Conservation (phyloP, 2,797 vertebrate species). For the Coregonus ussuriensis region DNA sequence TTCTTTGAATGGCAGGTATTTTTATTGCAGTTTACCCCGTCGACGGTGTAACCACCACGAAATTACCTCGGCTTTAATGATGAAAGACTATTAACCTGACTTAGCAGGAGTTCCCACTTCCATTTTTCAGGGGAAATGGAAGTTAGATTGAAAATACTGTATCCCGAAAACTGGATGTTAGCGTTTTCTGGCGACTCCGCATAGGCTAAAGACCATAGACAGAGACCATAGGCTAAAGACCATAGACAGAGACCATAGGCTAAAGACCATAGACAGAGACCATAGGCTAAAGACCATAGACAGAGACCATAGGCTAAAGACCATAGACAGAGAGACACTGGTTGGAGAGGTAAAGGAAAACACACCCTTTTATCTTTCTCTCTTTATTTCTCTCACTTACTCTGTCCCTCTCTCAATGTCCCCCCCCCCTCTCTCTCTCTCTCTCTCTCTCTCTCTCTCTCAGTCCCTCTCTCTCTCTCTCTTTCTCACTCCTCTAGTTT, state of each 20-base stretch:
- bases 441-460: not conserved
- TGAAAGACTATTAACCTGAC: not conserved
- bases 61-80: not conserved
- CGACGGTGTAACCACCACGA: not conserved
- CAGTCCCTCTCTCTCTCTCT: not conserved
- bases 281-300: too few relatives aligned
- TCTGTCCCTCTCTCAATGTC: not conserved
- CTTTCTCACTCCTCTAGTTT: too few relatives aligned
- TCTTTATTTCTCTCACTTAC: not conserved
- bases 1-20: conserved; percentile 2
- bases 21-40: conserved; percentile 9
- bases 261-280: too few relatives aligned
- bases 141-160: too few relatives aligned
- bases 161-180: too few relatives aligned
- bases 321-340: conserved; percentile 15
- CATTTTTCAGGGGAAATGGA: too few relatives aligned
- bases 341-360: not conserved
- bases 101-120: too few relatives aligned
- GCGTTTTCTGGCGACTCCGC: too few relatives aligned
- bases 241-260: too few relatives aligned
- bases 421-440: not conserved
- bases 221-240: too few relatives aligned
- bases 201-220: too few relatives aligned
- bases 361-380: not conserved
- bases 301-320: too few relatives aligned